These are phyloP conservation scores for Nipponacmea schrenckii DNA, from an alignment of 2,888 invertebrate species.

Conservation along the genomic window DNA sequence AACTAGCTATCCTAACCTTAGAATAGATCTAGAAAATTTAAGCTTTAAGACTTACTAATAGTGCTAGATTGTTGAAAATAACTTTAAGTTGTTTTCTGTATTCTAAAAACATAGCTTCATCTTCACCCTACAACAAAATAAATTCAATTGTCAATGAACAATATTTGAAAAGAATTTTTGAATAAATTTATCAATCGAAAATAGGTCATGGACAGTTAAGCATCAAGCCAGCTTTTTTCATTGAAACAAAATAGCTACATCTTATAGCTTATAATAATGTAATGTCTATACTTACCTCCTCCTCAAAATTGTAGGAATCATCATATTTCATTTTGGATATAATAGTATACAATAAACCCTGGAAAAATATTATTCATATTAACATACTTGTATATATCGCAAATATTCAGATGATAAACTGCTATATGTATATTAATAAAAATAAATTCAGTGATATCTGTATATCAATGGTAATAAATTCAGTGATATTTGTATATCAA, in stretches of 20 bases:
- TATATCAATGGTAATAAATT: too few species aligned
- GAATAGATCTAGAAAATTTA: too few species aligned
- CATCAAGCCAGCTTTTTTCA: background rate
- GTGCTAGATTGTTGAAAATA: constrained; percentile 71
- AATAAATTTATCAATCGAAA: too few species aligned
- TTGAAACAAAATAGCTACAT: background rate
- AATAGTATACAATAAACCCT: constrained; percentile 68
- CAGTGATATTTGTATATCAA: too few species aligned
- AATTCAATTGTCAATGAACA: background rate
- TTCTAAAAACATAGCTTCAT: constrained; percentile 72
- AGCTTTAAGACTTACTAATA: constrained; percentile 60
- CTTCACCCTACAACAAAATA: constrained; percentile 66
- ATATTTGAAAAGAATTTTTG: background rate
- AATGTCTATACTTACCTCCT: constrained; percentile 64
- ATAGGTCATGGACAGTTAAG: background rate
- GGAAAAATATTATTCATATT: constrained; percentile 32
- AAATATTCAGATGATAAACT: too few species aligned
- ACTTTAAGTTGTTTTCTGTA: constrained; percentile 71
- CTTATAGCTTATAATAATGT: background rate
- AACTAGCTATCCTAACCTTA: too few species aligned
- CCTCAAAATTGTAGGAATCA: constrained; percentile 70
- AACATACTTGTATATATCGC: background rate
- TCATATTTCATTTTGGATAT: constrained; percentile 71
- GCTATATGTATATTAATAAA: too few species aligned
- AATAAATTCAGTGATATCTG: too few species aligned